A percentile compares a stretch with the other conserved stretches of the same genome.
Evolutionary conservation across 2,888 invertebrate genomes (phyloP).

Genomic region (Eristalis arbustorum): DNA sequence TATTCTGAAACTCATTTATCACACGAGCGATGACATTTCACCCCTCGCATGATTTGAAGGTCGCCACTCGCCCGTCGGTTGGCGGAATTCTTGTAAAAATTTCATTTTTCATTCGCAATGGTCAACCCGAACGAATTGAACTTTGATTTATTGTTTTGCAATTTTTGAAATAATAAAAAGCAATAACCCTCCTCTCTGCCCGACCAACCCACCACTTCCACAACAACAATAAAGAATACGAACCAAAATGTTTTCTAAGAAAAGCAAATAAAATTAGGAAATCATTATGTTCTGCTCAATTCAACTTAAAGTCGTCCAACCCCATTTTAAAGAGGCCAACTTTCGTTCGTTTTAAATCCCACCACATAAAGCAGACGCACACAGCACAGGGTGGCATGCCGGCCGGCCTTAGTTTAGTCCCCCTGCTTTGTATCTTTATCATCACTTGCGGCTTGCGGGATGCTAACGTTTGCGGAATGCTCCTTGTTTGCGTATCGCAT

Average conservation of each 20-base stretch:
- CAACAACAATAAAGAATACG: neutral
- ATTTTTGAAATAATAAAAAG: slow-evolving; percentile 52
- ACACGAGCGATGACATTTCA: slow-evolving; percentile 8
- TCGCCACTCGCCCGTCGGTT: neutral
- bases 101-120: slow-evolving; percentile 54
- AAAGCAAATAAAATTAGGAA: slow-evolving; percentile 66
- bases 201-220: neutral
- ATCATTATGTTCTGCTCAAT: slow-evolving; percentile 69
- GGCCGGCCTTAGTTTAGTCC: neutral
- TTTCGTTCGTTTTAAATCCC: slow-evolving; percentile 61
- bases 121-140: slow-evolving; percentile 66
- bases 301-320: slow-evolving; percentile 58
- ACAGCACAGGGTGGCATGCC: neutral
- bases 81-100: slow-evolving; percentile 14
- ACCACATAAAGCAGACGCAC: slow-evolving; percentile 36
- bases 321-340: slow-evolving; percentile 34
- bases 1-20: slow-evolving; percentile 5
- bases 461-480: slow-evolving; percentile 48
- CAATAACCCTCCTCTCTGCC: neutral
- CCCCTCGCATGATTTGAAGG: slow-evolving; percentile 9
- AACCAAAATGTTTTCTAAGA: neutral
- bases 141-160: slow-evolving; percentile 63
- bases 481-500: slow-evolving; percentile 68
- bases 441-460: slow-evolving; percentile 44
- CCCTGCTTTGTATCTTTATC: slow-evolving; percentile 1